Evolutionary conservation across 2,113 vertebrate genomes (phyloP), one percentile per base, ranked within the genome.

Genomic region (Tinamus guttatus): DNA sequence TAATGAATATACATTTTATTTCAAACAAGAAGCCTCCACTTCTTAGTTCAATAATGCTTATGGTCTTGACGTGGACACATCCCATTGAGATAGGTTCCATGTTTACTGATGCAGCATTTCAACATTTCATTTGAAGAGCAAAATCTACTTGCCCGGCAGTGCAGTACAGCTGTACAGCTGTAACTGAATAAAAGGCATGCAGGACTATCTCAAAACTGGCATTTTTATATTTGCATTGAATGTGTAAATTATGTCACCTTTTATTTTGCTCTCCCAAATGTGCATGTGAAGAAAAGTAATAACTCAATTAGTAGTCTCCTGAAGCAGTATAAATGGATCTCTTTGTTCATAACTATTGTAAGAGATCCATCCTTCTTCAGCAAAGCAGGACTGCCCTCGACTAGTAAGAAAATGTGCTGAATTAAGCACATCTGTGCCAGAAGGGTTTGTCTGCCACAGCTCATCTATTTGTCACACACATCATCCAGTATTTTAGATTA

Each of bases 391-490:
- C 8, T 56, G 51, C 19, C 17, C 30, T 88, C 86, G 68, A 81
- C 68, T 63, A 90, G 68, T 74, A 93, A 88, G 56, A 21, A 92
- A 94, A 93, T 92, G 80, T 86, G 51, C 63, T 81, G 73, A 88
- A 94, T 84, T 88, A 84, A 85, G 28, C 68, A 93, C 49, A 40
- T 81, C 40, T 93, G 27, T 59, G 74, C 82, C 49, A 65, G 69
- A 62, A 93, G 40, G 6, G 22, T 68, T 94, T 96, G 47, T 87
- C 85, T 91, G 32, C 24, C 64, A 40, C 73, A 94, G 83, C 54
- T 92, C 94, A 86, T 93, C 70, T 81, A 32, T 87, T 47, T 95
- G 82, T 93, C 85, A 91, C 59, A 94, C 71, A 73, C 82, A 90
- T 76, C 36, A 69, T 90, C 65, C 0, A 0, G n/a, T 65, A 36